phyloP scores from a whole-genome alignment of 1,140 invertebrate genomes.

The Penaeus japonicus region DNA sequence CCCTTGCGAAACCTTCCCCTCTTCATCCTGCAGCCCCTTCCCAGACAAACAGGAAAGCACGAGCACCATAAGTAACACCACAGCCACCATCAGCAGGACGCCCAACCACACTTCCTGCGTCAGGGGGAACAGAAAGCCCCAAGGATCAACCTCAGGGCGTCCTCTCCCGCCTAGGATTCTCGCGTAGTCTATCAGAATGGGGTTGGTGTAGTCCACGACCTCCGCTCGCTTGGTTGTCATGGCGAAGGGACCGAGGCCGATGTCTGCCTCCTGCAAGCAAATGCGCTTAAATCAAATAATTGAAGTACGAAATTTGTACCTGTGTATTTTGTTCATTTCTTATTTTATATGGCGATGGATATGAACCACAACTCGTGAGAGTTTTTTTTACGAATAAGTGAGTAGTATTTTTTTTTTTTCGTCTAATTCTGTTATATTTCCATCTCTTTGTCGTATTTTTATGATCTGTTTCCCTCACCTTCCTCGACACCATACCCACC shows the following conservation, averaged over 20 bases:
- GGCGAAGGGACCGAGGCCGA: slow-evolving; percentile 4
- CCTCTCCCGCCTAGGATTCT: not conserved
- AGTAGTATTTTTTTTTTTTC: too few relatives aligned
- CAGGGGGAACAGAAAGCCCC: slow-evolving; percentile 19
- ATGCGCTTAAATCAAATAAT: not conserved
- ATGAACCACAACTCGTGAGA: too few relatives aligned
- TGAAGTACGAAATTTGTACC: too few relatives aligned
- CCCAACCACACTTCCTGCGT: not conserved
- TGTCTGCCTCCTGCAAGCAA: slow-evolving; percentile 10
- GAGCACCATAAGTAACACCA: not conserved
- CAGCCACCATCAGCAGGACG: not conserved
- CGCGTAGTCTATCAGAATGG: not conserved
- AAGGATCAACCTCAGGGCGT: slow-evolving; percentile 3
- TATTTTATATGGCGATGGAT: not conserved
- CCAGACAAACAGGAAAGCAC: not conserved
- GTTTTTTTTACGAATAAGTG: too few relatives aligned
- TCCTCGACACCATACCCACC: slow-evolving; percentile 17
- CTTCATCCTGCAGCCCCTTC: not conserved
- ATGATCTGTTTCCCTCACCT: not conserved
- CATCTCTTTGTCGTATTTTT: too few relatives aligned
- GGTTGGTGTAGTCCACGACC: not conserved
- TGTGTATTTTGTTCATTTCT: not conserved
- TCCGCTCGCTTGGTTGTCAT: not conserved
- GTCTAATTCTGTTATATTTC: too few relatives aligned
- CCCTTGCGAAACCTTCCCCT: too few relatives aligned